phyloP scores from a whole-genome alignment of 2,888 invertebrate genomes.

The Lasioglossum zephyrum region DNA sequence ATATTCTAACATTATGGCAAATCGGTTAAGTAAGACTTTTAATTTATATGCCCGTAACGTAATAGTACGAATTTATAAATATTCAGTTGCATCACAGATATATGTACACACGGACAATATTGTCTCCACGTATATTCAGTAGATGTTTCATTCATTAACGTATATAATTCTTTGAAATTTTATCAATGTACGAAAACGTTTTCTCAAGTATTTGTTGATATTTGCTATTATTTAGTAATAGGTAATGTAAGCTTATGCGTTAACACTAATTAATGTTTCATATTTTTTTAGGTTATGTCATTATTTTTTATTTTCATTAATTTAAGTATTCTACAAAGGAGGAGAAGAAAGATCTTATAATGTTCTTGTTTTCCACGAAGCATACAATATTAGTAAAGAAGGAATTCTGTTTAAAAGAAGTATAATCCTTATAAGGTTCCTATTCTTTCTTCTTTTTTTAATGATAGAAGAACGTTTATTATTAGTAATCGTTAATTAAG shows the following conservation, averaged over 20 bases:
- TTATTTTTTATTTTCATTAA: conserved; percentile 28
- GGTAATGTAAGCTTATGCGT: neutral
- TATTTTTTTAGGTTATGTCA: conserved; percentile 23
- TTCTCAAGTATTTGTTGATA: neutral
- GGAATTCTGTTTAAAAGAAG: conserved; percentile 16
- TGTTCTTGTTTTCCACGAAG: conserved; percentile 36
- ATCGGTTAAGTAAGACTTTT: conserved; percentile 19
- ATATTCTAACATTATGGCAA: conserved; percentile 37
- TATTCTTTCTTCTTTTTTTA: neutral
- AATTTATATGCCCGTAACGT: conserved; percentile 6
- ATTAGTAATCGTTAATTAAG: neutral
- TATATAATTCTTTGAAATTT: neutral
- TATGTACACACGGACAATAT: neutral
- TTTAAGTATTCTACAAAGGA: conserved; percentile 19
- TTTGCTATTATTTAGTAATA: neutral
- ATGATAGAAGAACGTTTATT: neutral
- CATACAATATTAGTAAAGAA: conserved; percentile 1
- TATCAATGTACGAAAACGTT: neutral
- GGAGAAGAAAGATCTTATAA: conserved; percentile 41
- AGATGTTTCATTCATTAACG: neutral
- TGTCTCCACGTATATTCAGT: neutral
- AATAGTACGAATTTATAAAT: conserved; percentile 16
- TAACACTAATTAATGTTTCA: conserved; percentile 20
- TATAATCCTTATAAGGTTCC: conserved; percentile 42
- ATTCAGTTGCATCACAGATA: neutral